Evolutionary conservation across 2,888 invertebrate species (phyloP), one percentile per base, ranked within the genome.

Genomic region (Morpho achilles): DNA sequence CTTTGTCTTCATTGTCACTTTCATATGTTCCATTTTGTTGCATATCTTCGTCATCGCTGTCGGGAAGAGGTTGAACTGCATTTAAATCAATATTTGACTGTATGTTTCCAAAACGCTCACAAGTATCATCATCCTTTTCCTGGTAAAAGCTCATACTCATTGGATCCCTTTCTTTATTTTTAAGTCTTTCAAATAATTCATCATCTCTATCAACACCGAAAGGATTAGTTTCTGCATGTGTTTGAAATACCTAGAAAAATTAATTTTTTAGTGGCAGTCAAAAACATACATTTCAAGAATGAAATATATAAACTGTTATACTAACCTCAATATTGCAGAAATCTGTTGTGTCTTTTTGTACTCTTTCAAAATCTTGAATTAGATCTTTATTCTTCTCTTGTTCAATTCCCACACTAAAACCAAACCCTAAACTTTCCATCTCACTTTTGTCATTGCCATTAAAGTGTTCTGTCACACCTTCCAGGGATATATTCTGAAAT

Each of bases 121-220:
- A 87, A 2, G 89, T 88, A 62, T 91, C 91, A 66, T 91, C 91
- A 68, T 91, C 91, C 72, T 92, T 92, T 70, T 93, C 92, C 70
- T 92, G 93, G 71, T 93, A 93, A 75, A 93, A 93, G 56, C 93
- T 93, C 92, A 92, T 92, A 64, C 92, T 93, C 93, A 93, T 93
- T 10, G 93, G 93, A 80, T 93, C 93, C 59, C 91, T 81, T 72
- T 92, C 92, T 72, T 92, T 92, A 67, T 87, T 91, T 76, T 91
- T 91, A 64, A 90, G 79, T 67, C 91, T 84, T 76, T 91, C 87
- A 69, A 89, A 84, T 56, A 91, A 73, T 72, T 87, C 91, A 67
- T 91, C 87, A 69, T 88, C 84, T 51, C 79, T 80, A 64, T 89
- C 90, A 56, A 74, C 68, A n/a, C 80, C 80, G 69, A 87, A 89